Base-by-base conservation (phyloP, 2,797 vertebrate species). In the Arnoldichthys spilopterus region DNA sequence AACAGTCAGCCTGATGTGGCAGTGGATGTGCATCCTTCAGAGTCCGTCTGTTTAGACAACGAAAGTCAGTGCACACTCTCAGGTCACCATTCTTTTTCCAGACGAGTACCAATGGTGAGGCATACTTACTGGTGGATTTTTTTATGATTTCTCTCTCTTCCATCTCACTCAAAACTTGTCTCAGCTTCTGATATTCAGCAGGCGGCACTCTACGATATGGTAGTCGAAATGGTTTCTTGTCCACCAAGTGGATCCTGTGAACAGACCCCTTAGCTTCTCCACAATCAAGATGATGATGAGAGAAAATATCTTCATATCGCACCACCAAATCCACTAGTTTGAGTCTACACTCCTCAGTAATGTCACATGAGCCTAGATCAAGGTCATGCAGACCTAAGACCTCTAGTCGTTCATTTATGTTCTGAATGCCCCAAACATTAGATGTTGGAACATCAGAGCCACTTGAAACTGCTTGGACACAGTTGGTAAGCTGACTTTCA, bases 171-270 rank as follows among this genome's bases (percentile, higher is more conserved):
- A 78, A 28, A 3, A 53, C 58, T 5, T 72, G 24, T 5, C 45
- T 24, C 34, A 80, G 16, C 30, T 80, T 75, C 22, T 70, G 43
- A 30, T 76, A 76, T 2, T 74, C 37, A 13, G 62, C 71, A 66
- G 62, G 71, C 13, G 51, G 51, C 1, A 74, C 47, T 1, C 26
- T 13, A 1, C 34, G 11, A 49, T 63, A 72, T 24, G 53, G 45
- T 18, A 20, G 0, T 0, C 18, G 47, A 18, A 71, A 71, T 7
- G 28, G 68, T 16, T 28, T 1, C 1, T 47, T 18, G n/a, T 20
- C 16, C 0, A 2, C n/a, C 11, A 63, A 32, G 20, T 11, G 61
- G 1, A 63, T 63, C 0, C 61, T 0, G 18, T 51, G 49, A 0
- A 20, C 15, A 4, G 16, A 2, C 13, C 45, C 49, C 3, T 51